A percentile compares a stretch with the other conserved stretches of the same genome.
Conservation (phyloP, 2,888 invertebrate species). For the Heliconius hortense region DNA sequence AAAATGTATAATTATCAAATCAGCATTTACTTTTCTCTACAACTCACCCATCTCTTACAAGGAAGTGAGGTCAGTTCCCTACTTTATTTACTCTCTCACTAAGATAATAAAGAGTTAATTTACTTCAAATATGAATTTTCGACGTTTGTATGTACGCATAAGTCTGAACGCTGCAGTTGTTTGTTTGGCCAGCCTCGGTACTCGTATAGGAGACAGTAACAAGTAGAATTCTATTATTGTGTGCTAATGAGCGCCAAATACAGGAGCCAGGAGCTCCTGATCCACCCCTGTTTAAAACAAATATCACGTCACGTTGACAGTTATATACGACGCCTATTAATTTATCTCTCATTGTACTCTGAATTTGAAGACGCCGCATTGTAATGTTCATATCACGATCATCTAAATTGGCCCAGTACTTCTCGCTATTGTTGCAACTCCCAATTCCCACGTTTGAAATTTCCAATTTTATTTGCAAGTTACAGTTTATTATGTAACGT, state of each 20-base stretch:
- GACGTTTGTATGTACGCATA: conserved; percentile 2
- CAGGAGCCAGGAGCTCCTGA: conserved; percentile 58
- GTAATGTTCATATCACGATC: conserved; percentile 36
- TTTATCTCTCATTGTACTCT: conserved; percentile 49
- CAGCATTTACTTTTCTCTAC: too few species aligned
- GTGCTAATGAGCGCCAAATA: conserved; percentile 71
- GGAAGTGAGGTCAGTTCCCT: too few species aligned
- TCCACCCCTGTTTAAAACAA: conserved; percentile 58
- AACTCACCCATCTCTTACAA: too few species aligned
- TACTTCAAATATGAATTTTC: conserved; percentile 13
- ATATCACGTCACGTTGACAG: conserved; percentile 61
- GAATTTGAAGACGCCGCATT: conserved; percentile 38
- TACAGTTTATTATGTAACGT: conserved; percentile 9
- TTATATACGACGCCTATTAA: conserved; percentile 54
- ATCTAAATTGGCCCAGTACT: conserved; percentile 34
- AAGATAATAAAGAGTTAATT: background rate
- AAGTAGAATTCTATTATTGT: conserved; percentile 53
- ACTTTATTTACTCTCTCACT: background rate
- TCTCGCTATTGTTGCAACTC: conserved; percentile 33
- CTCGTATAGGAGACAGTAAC: conserved; percentile 21
- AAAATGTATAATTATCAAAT: too few species aligned
- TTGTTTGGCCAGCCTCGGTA: conserved; percentile 19
- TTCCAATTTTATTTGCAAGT: conserved; percentile 23
- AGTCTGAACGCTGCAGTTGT: conserved; percentile 7
- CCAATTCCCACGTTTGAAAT: conserved; percentile 33